A percentile compares a stretch with the other conserved stretches of the same genome.
Conservation (phyloP, 2,113 vertebrate genomes). For the Alectura lathami region DNA sequence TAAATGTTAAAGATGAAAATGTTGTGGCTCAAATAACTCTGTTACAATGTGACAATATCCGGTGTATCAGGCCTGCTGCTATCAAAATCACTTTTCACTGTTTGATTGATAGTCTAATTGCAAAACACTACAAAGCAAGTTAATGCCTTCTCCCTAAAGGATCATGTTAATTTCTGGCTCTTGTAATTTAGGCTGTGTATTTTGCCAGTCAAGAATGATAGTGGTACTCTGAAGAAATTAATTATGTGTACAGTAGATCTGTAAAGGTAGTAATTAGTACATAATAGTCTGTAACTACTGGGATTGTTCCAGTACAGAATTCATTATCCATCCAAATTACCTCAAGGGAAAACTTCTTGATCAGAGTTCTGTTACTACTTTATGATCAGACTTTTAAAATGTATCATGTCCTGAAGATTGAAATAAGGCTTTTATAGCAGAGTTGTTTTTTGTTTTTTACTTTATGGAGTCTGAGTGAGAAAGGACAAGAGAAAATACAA, state of each 20-base stretch:
- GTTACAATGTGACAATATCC: background rate
- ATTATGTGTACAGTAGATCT: slow-evolving; percentile 71
- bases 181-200: slow-evolving; percentile 70
- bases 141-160: slow-evolving; percentile 66
- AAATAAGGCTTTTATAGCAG: background rate
- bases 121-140: slow-evolving; percentile 44
- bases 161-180: slow-evolving; percentile 66
- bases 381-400: slow-evolving; percentile 13
- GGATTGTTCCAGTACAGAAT: slow-evolving; percentile 57
- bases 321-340: slow-evolving; percentile 43
- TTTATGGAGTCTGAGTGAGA: background rate
- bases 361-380: background rate
- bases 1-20: background rate
- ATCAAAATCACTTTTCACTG: slow-evolving; percentile 5
- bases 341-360: background rate
- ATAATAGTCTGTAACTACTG: slow-evolving; percentile 70
- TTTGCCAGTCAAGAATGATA: slow-evolving; percentile 70
- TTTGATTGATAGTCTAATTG: slow-evolving; percentile 58
- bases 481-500: background rate
- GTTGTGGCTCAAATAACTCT: background rate
- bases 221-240: slow-evolving; percentile 68
- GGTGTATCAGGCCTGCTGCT: background rate
- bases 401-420: background rate
- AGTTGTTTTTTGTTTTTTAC: background rate
- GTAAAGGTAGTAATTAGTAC: slow-evolving; percentile 73